phyloP scores from a whole-genome alignment of 2,113 vertebrate genomes.

The Rhagologus leucostigma region DNA sequence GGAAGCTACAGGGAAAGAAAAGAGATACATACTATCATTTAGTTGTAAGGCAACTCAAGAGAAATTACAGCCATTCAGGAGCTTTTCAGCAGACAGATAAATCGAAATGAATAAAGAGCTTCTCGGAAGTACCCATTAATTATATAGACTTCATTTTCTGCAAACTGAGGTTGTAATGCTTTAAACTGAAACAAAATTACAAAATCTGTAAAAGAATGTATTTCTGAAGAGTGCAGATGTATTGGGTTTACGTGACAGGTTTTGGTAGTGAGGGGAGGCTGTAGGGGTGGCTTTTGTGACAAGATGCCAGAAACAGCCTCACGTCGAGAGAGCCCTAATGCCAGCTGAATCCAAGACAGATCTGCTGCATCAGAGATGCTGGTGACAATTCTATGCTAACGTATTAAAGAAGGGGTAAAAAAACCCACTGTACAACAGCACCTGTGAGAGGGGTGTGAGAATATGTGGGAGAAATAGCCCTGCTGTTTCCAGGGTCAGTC shows the following conservation, averaged over 20 bases:
- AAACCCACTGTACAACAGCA: neutral
- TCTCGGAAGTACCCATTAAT: neutral
- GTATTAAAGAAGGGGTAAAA: neutral
- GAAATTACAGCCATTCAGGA: neutral
- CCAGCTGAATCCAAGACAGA: neutral
- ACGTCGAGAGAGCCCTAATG: accelerated
- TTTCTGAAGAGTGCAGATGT: neutral
- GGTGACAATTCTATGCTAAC: neutral
- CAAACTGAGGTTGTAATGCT: neutral
- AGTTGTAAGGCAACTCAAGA: neutral
- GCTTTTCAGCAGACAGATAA: neutral
- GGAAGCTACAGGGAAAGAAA: neutral
- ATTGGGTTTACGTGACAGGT: accelerated
- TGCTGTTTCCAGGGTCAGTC: neutral
- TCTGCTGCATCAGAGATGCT: neutral
- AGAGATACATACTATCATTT: neutral
- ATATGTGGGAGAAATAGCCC: neutral
- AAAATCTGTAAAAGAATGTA: neutral
- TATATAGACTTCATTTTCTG: neutral
- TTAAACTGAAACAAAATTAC: neutral
- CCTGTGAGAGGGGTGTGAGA: neutral
- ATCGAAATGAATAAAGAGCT: neutral
- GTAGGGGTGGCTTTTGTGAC: neutral
- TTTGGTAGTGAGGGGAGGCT: accelerated
- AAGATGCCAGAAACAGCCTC: neutral